Base-by-base conservation (phyloP, 2,797 vertebrate genomes). In the Mionectes olivaceus region DNA sequence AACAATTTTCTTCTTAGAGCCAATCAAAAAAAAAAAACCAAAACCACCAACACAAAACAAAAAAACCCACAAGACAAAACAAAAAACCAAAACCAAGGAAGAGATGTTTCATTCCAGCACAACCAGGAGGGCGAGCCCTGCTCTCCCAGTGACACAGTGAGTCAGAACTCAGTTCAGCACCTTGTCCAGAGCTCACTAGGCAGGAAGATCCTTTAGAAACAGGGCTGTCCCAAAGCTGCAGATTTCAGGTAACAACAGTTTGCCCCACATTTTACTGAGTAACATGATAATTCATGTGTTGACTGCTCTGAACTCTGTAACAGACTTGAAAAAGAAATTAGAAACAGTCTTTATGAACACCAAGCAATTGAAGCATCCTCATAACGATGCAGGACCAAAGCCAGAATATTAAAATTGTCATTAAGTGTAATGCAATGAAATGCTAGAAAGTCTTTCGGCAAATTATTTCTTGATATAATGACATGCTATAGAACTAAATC, bases 401-500 rank as follows among this genome's bases (percentile, higher is more conserved):
- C 92, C 22, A n/a, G 93, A 97, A 97, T 96, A 97, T 97, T 97
- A 97, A 97, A 97, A 97, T 84, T 86, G 92, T 94, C 95, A 94
- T 95, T 97, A 97, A 88, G 75, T 86, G 74, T 91, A 95, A 97
- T 80, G 97, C 92, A 89, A 71, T 4, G n/a, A 96, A 96, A 97
- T 93, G 89, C 97, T 95, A 93, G 95, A 52, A 94, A 93, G 96
- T 95, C 91, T 97, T 94, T 93, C 73, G 82, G 95, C 94, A 96
- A 98, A 97, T 97, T 97, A 97, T 97, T 97, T 97, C 97, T 96
- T 94, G 82, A 93, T 96, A 94, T 97, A 98, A 97, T 88, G 97
- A 96, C 93, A 90, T 55, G 93, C 96, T 74, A 60, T 83, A 94
- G 97, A 96, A 96, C 90, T 98, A 98, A 98, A 98, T 98, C 97